These are phyloP conservation scores for Augiades crinisus DNA, from an alignment of 2,888 invertebrate species.

Conservation along the genomic window DNA sequence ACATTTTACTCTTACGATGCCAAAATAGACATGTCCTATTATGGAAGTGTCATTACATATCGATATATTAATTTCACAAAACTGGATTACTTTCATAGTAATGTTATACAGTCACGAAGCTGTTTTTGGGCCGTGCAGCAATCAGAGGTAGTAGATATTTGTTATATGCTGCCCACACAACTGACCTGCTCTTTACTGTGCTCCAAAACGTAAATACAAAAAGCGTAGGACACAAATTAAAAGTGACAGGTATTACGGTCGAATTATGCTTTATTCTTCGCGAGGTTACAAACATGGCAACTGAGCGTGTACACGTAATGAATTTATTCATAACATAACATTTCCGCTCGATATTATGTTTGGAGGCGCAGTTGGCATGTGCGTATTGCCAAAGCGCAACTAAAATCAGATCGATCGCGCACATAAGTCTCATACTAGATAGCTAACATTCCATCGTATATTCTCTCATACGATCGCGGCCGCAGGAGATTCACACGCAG, in stretches of 20 bases:
- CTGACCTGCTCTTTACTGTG: background rate
- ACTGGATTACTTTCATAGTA: conserved; percentile 7
- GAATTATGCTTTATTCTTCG: conserved; percentile 6
- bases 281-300: conserved; percentile 27
- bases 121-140: background rate
- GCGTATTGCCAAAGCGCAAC: conserved; percentile 41
- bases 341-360: conserved; percentile 30
- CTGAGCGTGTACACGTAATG: conserved; percentile 28
- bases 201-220: background rate
- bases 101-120: background rate
- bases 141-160: background rate
- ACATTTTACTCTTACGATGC: conserved; percentile 6
- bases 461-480: conserved; percentile 66
- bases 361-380: conserved; percentile 5
- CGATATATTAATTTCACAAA: conserved; percentile 7
- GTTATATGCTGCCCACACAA: background rate
- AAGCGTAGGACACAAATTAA: background rate
- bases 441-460: conserved; percentile 53
- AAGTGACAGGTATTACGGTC: background rate
- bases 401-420: conserved; percentile 45
- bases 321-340: conserved; percentile 35
- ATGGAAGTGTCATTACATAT: conserved; percentile 2
- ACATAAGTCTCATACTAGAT: conserved; percentile 50
- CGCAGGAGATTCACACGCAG: conserved; percentile 74
- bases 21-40: conserved; percentile 13